phyloP scores from a whole-genome alignment of 2,113 vertebrate genomes.

The Coryphaenoides rupestris region DNA sequence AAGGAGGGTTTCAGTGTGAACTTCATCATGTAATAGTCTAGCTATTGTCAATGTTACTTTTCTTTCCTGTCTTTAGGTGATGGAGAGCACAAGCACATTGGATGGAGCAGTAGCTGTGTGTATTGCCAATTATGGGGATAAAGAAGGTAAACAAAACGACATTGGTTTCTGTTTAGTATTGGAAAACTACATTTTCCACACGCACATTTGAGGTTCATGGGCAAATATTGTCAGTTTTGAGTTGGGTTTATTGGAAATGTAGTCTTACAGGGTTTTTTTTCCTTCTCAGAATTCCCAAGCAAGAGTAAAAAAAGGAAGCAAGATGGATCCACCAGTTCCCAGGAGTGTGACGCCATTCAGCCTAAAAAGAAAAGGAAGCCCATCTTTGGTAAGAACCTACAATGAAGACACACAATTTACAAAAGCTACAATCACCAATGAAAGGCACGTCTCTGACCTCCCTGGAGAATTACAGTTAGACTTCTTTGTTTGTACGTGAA shows the following conservation, averaged over 20 bases:
- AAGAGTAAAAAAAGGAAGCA: conserved; percentile 75
- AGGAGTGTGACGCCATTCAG: conserved; percentile 52
- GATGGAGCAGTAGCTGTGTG: conserved; percentile 82
- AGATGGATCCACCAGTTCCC: conserved; percentile 58
- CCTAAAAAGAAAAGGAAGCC: conserved; percentile 74
- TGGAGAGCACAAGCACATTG: conserved; percentile 76
- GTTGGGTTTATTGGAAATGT: neutral
- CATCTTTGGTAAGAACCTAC: conserved; percentile 66
- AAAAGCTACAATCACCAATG: no score
- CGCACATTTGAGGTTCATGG: no score
- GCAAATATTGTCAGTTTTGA: neutral
- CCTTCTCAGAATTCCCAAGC: conserved; percentile 45
- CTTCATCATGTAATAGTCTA: no score
- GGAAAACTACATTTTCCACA: no score
- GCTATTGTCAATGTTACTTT: neutral
- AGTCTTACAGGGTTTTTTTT: neutral
- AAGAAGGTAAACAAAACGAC: conserved; percentile 63
- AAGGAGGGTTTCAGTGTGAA: no score
- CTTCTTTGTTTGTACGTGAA: neutral
- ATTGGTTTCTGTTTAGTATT: no score
- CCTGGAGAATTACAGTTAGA: neutral
- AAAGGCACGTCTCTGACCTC: no score
- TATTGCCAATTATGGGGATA: conserved; percentile 70
- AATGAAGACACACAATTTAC: neutral
- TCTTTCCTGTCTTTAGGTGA: conserved; percentile 66